Evolutionary conservation across 2,113 vertebrate genomes (phyloP), one percentile per base, ranked within the genome.

Genomic region (Cichladusa arquata): DNA sequence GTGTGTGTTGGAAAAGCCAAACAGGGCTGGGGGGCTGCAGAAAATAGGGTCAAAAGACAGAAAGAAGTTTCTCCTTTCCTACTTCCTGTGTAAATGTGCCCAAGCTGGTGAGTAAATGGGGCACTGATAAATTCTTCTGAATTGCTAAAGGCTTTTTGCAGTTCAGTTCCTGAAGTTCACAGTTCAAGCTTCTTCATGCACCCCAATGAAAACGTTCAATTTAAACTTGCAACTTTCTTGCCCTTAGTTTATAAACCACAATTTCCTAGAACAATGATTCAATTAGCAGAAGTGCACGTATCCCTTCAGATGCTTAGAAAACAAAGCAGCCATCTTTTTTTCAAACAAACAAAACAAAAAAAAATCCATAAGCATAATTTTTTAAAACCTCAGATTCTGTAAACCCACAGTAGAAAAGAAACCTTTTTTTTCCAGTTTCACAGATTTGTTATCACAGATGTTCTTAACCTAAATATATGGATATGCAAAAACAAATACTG

Each of bases 371-470:
- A 65, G 31, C 42, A 89, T 48, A 79, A 64, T 80, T 88, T 65
- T 78, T 19, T 48, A 60, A 93, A 65, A 40, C 42, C 87, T 62
- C 36, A 48, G 79, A 69, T 51, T 85, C 71, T 77, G 42, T 78
- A 85, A 78, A 48, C n/a, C 34, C 62, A n/a, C 24, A 71, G 56
- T 38, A 87, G 72, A 71, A 48, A 70, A 84, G 29, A 47, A 66
- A 40, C 19, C 22, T 66, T 20, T 71, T 94, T 94, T 86, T 44
- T 86, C 70, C 33, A 16, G 14, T 70, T 95, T 86, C 5, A 4
- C 24, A 60, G 73, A 48, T 85, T 80, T 97, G 83, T 96, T 97
- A 86, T 95, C 88, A 92, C 96, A 96, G 96, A 95, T 97, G 96
- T 96, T 96, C 86, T 77, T 88, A 95, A 91, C 77, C 79, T 88